A percentile compares a stretch with the other conserved stretches of the same genome.
phyloP scores from a whole-genome alignment of 2,113 vertebrate species.

The Poeciliopsis retropinna region DNA sequence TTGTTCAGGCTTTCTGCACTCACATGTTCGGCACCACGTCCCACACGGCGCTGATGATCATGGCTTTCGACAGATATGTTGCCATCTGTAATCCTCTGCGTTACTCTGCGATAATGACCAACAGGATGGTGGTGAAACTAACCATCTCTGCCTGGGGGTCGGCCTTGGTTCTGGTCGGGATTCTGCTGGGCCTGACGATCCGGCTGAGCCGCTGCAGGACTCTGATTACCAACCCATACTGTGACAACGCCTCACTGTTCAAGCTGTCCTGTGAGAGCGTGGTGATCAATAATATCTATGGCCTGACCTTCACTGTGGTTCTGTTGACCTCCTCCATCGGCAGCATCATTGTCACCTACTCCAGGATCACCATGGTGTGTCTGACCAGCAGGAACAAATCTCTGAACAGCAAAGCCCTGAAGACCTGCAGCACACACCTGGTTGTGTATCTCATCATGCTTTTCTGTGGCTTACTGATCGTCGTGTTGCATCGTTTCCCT shows the following conservation, averaged over 20 bases:
- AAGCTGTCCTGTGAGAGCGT: neutral
- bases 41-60: conserved; percentile 16
- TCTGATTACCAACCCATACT: conserved; percentile 2
- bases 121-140: conserved; percentile 47
- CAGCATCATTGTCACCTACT: neutral
- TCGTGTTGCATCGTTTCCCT: conserved; percentile 23
- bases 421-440: neutral
- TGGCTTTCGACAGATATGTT: conserved; percentile 18
- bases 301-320: neutral
- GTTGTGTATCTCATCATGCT: neutral
- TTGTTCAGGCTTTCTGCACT: neutral
- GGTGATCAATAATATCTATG: neutral
- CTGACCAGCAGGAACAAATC: neutral
- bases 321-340: neutral
- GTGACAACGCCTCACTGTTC: neutral
- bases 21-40: neutral
- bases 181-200: conserved; percentile 23
- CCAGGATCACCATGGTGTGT: neutral
- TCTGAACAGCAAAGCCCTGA: neutral
- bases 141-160: conserved; percentile 19
- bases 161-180: neutral
- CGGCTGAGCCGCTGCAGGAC: conserved; percentile 29
- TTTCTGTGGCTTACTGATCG: neutral
- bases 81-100: conserved; percentile 18
- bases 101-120: conserved; percentile 7